phyloP scores from a whole-genome alignment of 2,888 invertebrate species.

The Chaetogeoica ovagalla region DNA sequence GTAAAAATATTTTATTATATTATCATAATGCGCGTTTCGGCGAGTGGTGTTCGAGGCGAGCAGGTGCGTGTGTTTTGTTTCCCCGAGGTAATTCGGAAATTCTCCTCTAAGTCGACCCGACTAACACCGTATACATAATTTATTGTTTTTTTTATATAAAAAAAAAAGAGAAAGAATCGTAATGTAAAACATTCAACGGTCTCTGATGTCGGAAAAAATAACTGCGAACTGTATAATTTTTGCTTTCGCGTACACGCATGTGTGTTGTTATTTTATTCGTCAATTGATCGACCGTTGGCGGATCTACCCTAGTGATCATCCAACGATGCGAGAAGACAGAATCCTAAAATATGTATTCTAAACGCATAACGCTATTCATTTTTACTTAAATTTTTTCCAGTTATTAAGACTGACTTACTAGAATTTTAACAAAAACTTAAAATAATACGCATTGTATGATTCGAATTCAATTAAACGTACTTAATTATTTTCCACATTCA shows the following conservation, averaged over 20 bases:
- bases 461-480: too few species aligned
- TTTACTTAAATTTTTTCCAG: too few species aligned
- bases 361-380: too few species aligned
- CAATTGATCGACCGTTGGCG: background rate
- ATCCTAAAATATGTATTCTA: too few species aligned
- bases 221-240: slow-evolving; percentile 4
- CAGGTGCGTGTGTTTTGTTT: background rate
- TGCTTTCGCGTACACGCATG: background rate
- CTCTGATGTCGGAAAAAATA: slow-evolving; percentile 4
- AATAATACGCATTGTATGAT: too few species aligned
- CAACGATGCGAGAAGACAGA: too few species aligned
- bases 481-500: too few species aligned
- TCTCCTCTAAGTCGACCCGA: background rate
- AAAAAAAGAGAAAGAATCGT: background rate
- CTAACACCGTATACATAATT: slow-evolving; percentile 29
- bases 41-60: too few species aligned
- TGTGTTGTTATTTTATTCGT: background rate
- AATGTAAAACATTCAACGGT: slow-evolving; percentile 34
- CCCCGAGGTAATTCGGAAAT: background rate
- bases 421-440: too few species aligned
- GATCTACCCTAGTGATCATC: too few species aligned
- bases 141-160: background rate
- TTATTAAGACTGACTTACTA: too few species aligned
- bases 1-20: background rate
- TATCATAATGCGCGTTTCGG: too few species aligned